Percentiles rank a stretch among this genome's conserved stretches.
phyloP scores from a whole-genome alignment of 2,113 vertebrate species.

The Aegypius monachus region DNA sequence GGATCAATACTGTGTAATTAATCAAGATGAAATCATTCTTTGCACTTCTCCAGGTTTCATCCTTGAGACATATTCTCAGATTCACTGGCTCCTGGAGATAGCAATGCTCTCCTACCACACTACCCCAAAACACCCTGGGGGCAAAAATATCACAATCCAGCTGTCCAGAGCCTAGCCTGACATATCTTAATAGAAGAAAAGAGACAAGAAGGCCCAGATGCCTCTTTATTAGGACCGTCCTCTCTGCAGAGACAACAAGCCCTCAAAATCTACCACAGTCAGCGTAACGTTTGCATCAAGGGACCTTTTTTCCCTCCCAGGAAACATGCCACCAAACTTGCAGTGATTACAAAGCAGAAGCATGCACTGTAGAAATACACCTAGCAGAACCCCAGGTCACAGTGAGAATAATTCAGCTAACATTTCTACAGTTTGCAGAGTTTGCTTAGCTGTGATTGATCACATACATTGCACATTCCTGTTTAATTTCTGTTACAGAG shows the following conservation, averaged over 20 bases:
- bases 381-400: not conserved
- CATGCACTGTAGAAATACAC: not conserved
- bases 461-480: not conserved
- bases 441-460: not conserved
- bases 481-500: not conserved
- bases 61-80: constrained; percentile 56
- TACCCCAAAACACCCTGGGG: constrained; percentile 31
- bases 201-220: constrained; percentile 34
- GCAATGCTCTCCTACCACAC: not conserved
- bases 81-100: constrained; percentile 41
- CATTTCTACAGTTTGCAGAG: not conserved
- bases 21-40: constrained; percentile 70
- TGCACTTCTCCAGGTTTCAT: constrained; percentile 64
- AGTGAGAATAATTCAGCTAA: constrained; percentile 10
- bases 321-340: not conserved
- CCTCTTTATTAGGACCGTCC: constrained; percentile 28
- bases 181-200: constrained; percentile 65
- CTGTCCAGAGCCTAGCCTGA: constrained; percentile 46
- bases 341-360: constrained; percentile 8
- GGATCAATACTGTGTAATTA: constrained; percentile 70
- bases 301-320: not conserved
- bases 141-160: constrained; percentile 43
- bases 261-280: constrained; percentile 27
- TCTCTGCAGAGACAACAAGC: constrained; percentile 32
- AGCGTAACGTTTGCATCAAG: not conserved